Conservation (phyloP, 2,797 vertebrate species). For the Lophotriccus pileatus region DNA sequence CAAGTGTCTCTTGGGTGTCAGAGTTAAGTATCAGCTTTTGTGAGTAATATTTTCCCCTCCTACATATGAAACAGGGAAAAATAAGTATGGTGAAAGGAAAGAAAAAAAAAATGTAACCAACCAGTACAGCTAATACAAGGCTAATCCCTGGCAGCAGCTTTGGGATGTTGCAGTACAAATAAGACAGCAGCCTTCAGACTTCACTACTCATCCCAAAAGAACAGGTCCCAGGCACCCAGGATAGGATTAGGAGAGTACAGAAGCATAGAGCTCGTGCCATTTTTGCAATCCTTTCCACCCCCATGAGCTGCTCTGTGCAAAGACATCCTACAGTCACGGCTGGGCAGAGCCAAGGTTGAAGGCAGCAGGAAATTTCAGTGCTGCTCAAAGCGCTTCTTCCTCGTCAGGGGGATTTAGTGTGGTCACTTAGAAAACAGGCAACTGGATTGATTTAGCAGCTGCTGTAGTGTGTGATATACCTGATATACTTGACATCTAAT, state of each 20-base stretch:
- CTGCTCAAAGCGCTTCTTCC: neutral
- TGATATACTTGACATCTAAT: neutral
- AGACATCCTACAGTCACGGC: neutral
- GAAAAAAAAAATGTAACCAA: neutral
- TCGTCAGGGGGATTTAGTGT: neutral
- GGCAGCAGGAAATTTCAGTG: neutral
- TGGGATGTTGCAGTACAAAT: neutral
- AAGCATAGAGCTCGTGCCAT: neutral
- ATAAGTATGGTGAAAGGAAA: neutral
- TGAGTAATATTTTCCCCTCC: neutral
- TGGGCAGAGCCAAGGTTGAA: slow-evolving; percentile 5
- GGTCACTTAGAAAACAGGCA: neutral
- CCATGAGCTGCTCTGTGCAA: neutral
- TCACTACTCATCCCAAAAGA: slow-evolving; percentile 9
- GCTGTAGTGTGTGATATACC: neutral
- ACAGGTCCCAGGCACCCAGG: neutral
- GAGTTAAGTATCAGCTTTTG: neutral
- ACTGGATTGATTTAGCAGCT: neutral
- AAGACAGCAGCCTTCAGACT: slow-evolving; percentile 18
- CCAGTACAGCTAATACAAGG: neutral
- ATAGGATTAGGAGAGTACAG: neutral
- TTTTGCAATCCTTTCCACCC: neutral
- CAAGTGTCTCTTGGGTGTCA: neutral
- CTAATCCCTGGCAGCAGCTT: slow-evolving; percentile 31
- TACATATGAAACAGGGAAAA: neutral